These are phyloP conservation scores for Pogonomyrmex californicus DNA, from an alignment of 1,140 invertebrate species.

Conservation along the genomic window DNA sequence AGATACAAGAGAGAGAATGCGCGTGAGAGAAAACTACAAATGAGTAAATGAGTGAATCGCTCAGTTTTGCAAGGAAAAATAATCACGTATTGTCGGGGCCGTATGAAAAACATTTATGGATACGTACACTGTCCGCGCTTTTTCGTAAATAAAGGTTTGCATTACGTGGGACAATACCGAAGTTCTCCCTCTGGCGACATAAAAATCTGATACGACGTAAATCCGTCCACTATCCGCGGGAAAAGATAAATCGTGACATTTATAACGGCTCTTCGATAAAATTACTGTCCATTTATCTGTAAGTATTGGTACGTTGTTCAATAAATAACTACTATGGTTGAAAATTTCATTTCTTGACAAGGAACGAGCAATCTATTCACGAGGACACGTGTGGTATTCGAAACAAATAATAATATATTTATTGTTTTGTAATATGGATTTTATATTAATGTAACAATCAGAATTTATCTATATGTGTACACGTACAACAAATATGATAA, in stretches of 20 bases:
- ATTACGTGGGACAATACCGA: conserved; percentile 30
- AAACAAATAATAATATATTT: background rate
- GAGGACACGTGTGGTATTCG: background rate
- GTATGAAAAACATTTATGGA: conserved; percentile 37
- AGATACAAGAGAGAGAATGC: background rate
- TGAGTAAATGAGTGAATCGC: conserved; percentile 37
- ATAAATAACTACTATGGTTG: conserved; percentile 20
- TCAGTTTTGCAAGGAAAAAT: conserved; percentile 39
- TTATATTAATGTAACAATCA: conserved; percentile 1
- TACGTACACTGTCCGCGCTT: conserved; percentile 12
- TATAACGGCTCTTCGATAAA: conserved; percentile 21
- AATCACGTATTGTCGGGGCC: conserved; percentile 10
- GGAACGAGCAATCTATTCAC: background rate
- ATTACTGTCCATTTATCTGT: conserved; percentile 35
- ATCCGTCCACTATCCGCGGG: conserved; percentile 14
- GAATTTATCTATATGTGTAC: background rate
- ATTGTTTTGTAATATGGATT: background rate
- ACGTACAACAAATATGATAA: background rate
- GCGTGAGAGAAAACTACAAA: conserved; percentile 32
- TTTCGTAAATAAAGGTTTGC: conserved; percentile 50
- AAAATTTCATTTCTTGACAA: background rate
- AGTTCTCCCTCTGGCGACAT: conserved; percentile 17
- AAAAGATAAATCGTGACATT: conserved; percentile 51
- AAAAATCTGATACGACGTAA: conserved; percentile 69
- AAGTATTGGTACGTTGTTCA: conserved; percentile 20